phyloP scores from a whole-genome alignment of 2,888 invertebrate genomes.

The Allophyes oxyacanthae region DNA sequence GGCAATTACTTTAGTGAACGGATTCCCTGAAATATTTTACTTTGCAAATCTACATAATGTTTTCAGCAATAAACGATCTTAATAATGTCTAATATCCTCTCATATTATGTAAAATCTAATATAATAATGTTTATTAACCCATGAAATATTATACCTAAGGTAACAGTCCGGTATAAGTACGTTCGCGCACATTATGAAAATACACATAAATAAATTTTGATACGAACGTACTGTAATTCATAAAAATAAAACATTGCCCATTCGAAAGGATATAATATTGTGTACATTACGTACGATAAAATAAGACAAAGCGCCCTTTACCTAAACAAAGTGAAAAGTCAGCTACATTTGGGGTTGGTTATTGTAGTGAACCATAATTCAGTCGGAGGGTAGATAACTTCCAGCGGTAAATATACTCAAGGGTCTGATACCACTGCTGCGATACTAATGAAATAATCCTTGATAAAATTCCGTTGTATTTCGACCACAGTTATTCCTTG shows the following conservation, averaged over 20 bases:
- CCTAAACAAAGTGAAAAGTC: conserved; percentile 53
- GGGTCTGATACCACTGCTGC: conserved; percentile 60
- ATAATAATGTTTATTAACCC: no score
- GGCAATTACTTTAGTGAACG: no score
- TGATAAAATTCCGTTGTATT: conserved; percentile 45
- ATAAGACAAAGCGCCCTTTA: conserved; percentile 40
- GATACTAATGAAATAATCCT: conserved; percentile 61
- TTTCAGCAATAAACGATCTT: no score
- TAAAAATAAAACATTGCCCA: conserved; percentile 16
- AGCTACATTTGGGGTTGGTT: conserved; percentile 61
- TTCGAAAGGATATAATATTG: conserved; percentile 13
- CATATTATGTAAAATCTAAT: no score
- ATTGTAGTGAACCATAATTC: conserved; percentile 70
- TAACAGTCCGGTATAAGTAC: background rate
- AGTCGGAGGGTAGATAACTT: conserved; percentile 68
- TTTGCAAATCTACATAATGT: no score
- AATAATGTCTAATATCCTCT: no score
- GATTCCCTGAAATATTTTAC: no score
- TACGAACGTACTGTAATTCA: background rate
- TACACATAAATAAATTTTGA: background rate
- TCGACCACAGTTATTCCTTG: conserved; percentile 5
- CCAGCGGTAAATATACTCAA: conserved; percentile 64
- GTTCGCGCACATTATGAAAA: background rate
- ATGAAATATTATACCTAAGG: no score
- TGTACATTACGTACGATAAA: conserved; percentile 33